Evolutionary conservation across 2,888 invertebrate species (phyloP), one percentile per base, ranked within the genome.

Genomic region (Megamerina dolium): DNA sequence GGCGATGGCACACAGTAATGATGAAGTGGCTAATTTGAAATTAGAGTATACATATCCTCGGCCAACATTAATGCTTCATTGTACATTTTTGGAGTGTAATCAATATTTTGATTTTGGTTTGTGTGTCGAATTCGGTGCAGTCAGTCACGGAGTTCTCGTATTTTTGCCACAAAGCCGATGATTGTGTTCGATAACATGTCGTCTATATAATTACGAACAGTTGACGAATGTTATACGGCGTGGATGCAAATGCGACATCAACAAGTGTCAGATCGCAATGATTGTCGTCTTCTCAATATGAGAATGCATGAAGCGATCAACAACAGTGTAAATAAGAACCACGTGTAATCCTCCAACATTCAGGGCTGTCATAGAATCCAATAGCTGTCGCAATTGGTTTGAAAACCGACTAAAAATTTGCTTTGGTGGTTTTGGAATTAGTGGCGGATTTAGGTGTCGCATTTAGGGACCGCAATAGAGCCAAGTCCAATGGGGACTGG

Each of bases 1-100:
- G 40, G 47, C 23, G 43, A 44, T 44, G 47, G 36, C 23, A 44
- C 40, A 45, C 40, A 31, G 36, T 44, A 47, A 31, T 46, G 43
- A 33, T 33, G 23, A 32, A 38, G 31, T 31, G 43, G 31, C 19
- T 12, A 38, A 41, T 27, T 44, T 34, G 43, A 36, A 29, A 42
- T 42, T 42, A 42, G 16, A 29, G 27, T 38, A 19, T 17, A 35
- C 35, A 35, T 13, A 35, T 35, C 9, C 35, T 18, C 35, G 18
- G 16, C 8, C 18, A 35, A 35, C 18, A 35, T 16, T 16, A 35
- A 35, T 16, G 35, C 14, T 35, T 35, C 18, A 35, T 35, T 35
- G 18, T 18, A 35, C 35, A 35, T 35, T 35, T 18, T 16, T 16
- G 35, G 17, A 10, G 18, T 35, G 5, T 17, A 35, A 35, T 35